Evolutionary conservation across 2,113 vertebrate genomes (phyloP).

Genomic region (Typhlomys cinereus): DNA sequence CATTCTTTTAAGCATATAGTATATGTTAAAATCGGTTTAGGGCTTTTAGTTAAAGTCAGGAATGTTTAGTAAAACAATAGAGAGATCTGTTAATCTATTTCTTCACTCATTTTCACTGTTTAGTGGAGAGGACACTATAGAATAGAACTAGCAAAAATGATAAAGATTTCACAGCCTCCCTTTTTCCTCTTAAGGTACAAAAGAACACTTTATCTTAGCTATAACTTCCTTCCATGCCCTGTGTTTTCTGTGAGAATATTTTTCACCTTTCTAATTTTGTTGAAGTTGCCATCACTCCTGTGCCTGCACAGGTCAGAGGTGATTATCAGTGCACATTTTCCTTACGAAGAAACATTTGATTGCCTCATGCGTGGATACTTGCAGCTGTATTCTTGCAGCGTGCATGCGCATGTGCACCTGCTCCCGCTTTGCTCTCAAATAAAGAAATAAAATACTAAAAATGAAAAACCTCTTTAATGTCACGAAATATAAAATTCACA

Average conservation of each 20-base stretch:
- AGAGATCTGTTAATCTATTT: not conserved
- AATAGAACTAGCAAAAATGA: not conserved
- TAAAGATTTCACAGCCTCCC: not conserved
- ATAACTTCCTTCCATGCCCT: not conserved
- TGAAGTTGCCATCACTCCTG: not conserved
- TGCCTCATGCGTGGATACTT: not conserved
- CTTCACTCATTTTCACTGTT: not conserved
- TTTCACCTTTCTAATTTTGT: constrained; percentile 10
- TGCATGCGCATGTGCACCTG: not conserved
- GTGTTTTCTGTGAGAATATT: constrained; percentile 2
- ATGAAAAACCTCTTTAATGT: not conserved
- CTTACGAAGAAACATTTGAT: not conserved
- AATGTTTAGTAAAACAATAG: not conserved
- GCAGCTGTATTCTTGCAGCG: not conserved
- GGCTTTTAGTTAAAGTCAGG: constrained; percentile 20
- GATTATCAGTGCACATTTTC: not conserved
- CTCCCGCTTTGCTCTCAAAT: not conserved
- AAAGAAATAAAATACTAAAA: not conserved
- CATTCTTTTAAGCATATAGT: not conserved
- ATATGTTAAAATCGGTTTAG: not conserved
- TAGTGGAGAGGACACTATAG: not conserved
- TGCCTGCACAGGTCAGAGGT: not conserved
- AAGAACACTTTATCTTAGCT: not conserved
- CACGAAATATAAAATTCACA: constrained; percentile 4
- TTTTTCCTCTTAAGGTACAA: not conserved